Evolutionary conservation across 2,113 vertebrate genomes (phyloP).

Genomic region (Falco punctatus): DNA sequence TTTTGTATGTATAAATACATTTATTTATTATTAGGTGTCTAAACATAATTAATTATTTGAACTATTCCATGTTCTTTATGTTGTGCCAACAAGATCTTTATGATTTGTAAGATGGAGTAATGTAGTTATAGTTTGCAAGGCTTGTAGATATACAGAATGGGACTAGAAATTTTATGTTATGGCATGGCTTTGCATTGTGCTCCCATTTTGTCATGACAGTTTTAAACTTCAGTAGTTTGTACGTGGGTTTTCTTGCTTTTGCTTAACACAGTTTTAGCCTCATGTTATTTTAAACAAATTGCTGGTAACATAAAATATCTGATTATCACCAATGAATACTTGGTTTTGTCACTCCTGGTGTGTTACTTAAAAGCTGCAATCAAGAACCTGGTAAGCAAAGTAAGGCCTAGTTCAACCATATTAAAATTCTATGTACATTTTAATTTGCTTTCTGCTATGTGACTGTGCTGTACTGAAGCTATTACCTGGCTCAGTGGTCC

Average conservation of each 20-base stretch:
- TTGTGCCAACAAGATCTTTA: background rate
- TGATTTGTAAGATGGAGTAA: background rate
- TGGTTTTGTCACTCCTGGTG: background rate
- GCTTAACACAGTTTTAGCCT: background rate
- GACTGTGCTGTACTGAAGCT: conserved; percentile 66
- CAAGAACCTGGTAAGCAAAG: conserved; percentile 14
- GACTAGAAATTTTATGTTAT: background rate
- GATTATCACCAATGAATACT: background rate
- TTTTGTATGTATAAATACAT: background rate
- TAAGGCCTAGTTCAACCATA: conserved; percentile 46
- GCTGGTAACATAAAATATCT: background rate
- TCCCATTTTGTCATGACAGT: background rate
- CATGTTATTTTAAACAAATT: background rate
- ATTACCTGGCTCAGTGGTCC: conserved; percentile 73
- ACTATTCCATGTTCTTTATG: background rate
- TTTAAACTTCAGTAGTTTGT: background rate
- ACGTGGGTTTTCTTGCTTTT: background rate
- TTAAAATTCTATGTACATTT: conserved; percentile 73
- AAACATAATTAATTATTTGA: background rate
- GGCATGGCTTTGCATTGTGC: background rate
- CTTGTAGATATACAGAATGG: background rate
- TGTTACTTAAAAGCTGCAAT: background rate
- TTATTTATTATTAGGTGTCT: background rate
- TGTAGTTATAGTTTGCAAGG: background rate
- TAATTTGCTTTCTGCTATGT: conserved; percentile 71